Percentiles rank a stretch among this genome's conserved stretches.
phyloP scores from a whole-genome alignment of 2,797 vertebrate genomes.

The Myotis myotis region DNA sequence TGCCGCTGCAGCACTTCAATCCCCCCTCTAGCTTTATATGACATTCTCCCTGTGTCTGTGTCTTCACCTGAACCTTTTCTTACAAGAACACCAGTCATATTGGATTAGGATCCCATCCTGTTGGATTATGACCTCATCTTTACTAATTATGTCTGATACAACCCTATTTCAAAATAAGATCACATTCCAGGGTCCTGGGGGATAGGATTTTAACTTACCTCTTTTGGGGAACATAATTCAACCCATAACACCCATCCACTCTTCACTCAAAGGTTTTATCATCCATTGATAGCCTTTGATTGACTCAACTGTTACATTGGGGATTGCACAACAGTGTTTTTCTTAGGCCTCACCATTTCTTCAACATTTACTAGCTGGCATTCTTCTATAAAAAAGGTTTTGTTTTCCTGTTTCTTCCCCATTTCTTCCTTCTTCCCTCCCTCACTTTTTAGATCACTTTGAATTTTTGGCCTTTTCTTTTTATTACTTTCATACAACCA shows the following conservation, averaged over 20 bases:
- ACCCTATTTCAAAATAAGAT: neutral
- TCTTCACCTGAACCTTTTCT: neutral
- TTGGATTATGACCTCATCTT: neutral
- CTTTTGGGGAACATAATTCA: neutral
- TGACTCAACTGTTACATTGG: neutral
- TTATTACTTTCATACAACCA: neutral
- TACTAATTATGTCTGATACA: neutral
- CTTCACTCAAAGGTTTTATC: neutral
- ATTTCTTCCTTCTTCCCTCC: neutral
- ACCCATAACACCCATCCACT: neutral
- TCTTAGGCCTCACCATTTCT: neutral
- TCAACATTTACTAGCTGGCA: constrained; percentile 1
- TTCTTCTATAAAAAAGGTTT: neutral
- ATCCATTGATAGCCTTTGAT: neutral
- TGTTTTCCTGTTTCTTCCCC: neutral
- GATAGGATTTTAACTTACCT: neutral
- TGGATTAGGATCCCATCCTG: neutral
- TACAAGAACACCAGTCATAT: neutral
- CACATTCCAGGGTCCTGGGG: neutral
- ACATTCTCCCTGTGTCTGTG: neutral
- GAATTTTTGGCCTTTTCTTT: constrained; percentile 19
- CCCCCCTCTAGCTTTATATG: neutral
- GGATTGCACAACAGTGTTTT: neutral
- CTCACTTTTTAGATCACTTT: neutral
- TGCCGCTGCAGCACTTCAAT: neutral